A percentile compares a stretch with the other conserved stretches of the same genome.
Evolutionary conservation across 2,113 vertebrate species (phyloP).

Genomic region (Thamnophis sirtalis): DNA sequence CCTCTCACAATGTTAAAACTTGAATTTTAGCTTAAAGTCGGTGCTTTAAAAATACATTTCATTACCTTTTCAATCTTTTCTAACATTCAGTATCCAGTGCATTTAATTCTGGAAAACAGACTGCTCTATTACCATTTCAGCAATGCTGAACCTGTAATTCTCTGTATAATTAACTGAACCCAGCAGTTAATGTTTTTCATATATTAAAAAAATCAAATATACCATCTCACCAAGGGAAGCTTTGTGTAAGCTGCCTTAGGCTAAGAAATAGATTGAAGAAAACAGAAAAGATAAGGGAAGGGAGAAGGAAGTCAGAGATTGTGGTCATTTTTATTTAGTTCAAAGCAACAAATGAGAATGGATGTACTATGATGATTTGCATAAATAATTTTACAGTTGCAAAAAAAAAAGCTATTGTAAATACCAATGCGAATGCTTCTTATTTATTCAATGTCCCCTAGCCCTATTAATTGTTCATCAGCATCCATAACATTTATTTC

Average conservation of each 20-base stretch:
- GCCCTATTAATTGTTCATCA: not conserved
- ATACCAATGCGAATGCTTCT: not conserved
- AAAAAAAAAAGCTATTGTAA: not conserved
- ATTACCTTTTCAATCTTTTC: not conserved
- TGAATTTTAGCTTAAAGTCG: constrained; percentile 16
- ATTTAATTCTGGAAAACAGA: not conserved
- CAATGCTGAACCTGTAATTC: not conserved
- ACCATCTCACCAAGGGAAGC: not conserved
- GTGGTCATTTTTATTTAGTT: not conserved
- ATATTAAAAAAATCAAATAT: not conserved
- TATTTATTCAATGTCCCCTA: not conserved
- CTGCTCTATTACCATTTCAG: not conserved
- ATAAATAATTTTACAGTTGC: not conserved
- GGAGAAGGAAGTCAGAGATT: not conserved
- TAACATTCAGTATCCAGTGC: not conserved
- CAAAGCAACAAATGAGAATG: not conserved
- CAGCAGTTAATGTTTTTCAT: not conserved
- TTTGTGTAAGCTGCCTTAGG: not conserved
- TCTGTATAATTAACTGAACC: not conserved
- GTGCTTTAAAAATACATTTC: not conserved
- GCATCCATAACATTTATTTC: not conserved
- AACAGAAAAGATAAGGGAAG: not conserved
- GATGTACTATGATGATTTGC: not conserved
- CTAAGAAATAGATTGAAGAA: not conserved
- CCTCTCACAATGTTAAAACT: not conserved